These are phyloP conservation scores for Hiodon tergisus DNA, from an alignment of 2,113 vertebrate species.

Conservation along the genomic window DNA sequence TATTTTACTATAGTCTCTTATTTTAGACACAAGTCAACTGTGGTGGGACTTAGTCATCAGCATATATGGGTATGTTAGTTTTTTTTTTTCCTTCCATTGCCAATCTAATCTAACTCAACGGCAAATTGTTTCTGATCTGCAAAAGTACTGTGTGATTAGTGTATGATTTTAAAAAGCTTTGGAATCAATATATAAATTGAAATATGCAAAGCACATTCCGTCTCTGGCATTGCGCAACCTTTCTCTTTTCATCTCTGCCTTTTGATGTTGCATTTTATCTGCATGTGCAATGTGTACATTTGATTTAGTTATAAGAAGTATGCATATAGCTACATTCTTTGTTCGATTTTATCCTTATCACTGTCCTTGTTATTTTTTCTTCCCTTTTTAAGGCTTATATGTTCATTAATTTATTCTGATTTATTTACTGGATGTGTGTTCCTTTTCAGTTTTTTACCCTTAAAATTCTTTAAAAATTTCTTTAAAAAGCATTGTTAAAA, in stretches of 20 bases:
- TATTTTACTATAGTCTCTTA: neutral
- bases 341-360: neutral
- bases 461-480: too few species aligned
- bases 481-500: too few species aligned
- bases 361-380: neutral
- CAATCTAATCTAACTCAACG: neutral
- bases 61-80: neutral
- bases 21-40: neutral
- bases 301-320: neutral
- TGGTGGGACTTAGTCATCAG: neutral
- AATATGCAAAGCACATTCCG: slow-evolving; percentile 7
- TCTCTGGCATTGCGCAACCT: slow-evolving; percentile 4
- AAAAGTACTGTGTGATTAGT: neutral
- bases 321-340: slow-evolving; percentile 5
- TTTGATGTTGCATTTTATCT: slow-evolving; percentile 18
- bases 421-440: too few species aligned
- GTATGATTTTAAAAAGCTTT: slow-evolving; percentile 8
- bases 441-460: too few species aligned
- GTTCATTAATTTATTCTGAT: too few species aligned
- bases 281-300: slow-evolving; percentile 12
- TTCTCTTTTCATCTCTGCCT: slow-evolving; percentile 8
- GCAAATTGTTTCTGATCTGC: slow-evolving; percentile 6
- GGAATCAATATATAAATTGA: slow-evolving; percentile 21
- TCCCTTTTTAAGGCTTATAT: neutral
- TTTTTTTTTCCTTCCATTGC: neutral